These are phyloP conservation scores for Frieseomelitta varia DNA, from an alignment of 1,140 invertebrate genomes.

Conservation along the genomic window DNA sequence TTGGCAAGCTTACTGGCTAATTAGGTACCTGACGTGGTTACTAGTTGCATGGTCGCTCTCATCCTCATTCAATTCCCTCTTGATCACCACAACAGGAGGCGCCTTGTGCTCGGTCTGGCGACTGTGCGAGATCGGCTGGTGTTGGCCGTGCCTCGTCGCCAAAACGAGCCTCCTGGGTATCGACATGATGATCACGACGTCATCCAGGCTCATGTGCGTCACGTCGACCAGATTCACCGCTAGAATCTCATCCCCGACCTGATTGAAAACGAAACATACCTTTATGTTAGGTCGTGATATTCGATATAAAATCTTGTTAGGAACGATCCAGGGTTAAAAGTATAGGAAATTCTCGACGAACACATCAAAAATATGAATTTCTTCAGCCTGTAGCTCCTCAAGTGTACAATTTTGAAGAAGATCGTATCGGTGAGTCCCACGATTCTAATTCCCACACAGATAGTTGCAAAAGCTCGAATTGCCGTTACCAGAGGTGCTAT, in stretches of 20 bases:
- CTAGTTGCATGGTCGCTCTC: constrained; percentile 83
- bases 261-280: background rate
- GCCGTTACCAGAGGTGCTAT: constrained; percentile 10
- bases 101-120: constrained; percentile 90
- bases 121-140: constrained; percentile 79
- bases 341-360: background rate
- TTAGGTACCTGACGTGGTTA: constrained; percentile 82
- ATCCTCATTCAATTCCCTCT: constrained; percentile 94
- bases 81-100: constrained; percentile 96
- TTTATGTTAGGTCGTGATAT: background rate
- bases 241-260: constrained; percentile 99
- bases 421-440: background rate
- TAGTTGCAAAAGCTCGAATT: background rate
- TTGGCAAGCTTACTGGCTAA: background rate
- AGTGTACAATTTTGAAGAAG: too few species aligned
- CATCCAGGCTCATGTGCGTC: constrained; percentile 97
- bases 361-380: too few species aligned
- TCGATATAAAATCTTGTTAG: background rate
- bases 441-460: background rate
- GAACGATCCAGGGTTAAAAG: background rate
- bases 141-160: constrained; percentile 91
- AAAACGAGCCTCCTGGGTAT: constrained; percentile 97
- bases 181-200: constrained; percentile 99
- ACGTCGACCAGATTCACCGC: constrained; percentile 99
- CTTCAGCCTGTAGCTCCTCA: background rate